These are phyloP conservation scores for Malurus alboscapulatus DNA, from an alignment of 2,113 vertebrate species.

Conservation along the genomic window DNA sequence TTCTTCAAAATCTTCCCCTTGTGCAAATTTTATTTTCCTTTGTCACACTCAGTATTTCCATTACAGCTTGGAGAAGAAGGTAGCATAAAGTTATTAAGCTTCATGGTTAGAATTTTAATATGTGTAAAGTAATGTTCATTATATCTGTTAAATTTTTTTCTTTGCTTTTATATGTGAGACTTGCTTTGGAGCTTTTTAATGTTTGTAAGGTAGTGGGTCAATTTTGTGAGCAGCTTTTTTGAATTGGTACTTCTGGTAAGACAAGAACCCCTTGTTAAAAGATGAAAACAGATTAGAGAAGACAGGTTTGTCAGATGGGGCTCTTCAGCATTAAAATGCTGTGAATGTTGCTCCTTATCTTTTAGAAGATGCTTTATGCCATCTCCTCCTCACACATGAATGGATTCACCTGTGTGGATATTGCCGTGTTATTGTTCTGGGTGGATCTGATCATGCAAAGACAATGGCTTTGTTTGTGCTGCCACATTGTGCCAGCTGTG, in stretches of 20 bases:
- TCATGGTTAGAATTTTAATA: not conserved
- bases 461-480: constrained; percentile 46
- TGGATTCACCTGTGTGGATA: constrained; percentile 33
- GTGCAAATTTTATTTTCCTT: not conserved
- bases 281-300: constrained; percentile 32
- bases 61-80: not conserved
- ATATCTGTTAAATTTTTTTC: not conserved
- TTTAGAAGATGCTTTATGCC: constrained; percentile 26
- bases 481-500: constrained; percentile 34
- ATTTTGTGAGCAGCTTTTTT: constrained; percentile 3
- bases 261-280: not conserved
- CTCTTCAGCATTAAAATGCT: constrained; percentile 40
- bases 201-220: not conserved
- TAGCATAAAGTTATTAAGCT: not conserved
- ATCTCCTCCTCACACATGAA: not conserved
- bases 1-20: not conserved
- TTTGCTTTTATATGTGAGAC: not conserved
- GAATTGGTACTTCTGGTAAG: not conserved
- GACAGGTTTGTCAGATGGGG: not conserved
- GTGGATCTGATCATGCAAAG: constrained; percentile 26
- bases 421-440: constrained; percentile 23
- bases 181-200: not conserved
- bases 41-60: not conserved
- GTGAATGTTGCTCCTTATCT: not conserved
- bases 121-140: not conserved